These are phyloP conservation scores for Acrobasis suavella DNA, from an alignment of 2,888 invertebrate genomes.

Conservation along the genomic window DNA sequence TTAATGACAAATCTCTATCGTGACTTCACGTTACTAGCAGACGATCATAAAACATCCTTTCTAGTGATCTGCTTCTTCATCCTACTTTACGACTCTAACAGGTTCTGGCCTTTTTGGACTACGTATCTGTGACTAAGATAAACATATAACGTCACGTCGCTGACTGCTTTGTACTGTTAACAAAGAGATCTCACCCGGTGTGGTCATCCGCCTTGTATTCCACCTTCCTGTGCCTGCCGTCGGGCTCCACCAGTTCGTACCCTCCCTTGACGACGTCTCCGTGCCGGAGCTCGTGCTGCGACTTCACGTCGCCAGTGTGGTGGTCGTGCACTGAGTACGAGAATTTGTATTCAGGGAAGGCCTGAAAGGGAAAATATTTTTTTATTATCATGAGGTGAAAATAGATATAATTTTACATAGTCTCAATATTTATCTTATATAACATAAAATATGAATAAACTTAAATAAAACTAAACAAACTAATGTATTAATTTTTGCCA, in stretches of 20 bases:
- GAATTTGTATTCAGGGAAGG: constrained; percentile 81
- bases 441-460: too few relatives aligned
- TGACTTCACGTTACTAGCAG: too few relatives aligned
- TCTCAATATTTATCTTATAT: too few relatives aligned
- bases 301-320: constrained; percentile 80
- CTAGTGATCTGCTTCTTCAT: too few relatives aligned
- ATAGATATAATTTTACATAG: not conserved
- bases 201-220: constrained; percentile 85
- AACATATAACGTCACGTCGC: constrained; percentile 72
- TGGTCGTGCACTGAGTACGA: constrained; percentile 80
- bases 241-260: constrained; percentile 85
- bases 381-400: too few relatives aligned
- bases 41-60: too few relatives aligned
- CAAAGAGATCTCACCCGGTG: constrained; percentile 56
- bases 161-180: not conserved
- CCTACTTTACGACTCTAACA: too few relatives aligned
- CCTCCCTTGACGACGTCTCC: constrained; percentile 84
- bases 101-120: not conserved
- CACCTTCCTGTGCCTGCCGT: constrained; percentile 84
- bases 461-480: too few relatives aligned
- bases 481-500: too few relatives aligned
- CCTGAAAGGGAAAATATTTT: constrained; percentile 47
- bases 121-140: not conserved
- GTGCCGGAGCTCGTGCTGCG: constrained; percentile 65
- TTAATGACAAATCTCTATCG: too few relatives aligned